Conservation (phyloP, 2,888 invertebrate genomes). For the Drosophila infuscata region DNA sequence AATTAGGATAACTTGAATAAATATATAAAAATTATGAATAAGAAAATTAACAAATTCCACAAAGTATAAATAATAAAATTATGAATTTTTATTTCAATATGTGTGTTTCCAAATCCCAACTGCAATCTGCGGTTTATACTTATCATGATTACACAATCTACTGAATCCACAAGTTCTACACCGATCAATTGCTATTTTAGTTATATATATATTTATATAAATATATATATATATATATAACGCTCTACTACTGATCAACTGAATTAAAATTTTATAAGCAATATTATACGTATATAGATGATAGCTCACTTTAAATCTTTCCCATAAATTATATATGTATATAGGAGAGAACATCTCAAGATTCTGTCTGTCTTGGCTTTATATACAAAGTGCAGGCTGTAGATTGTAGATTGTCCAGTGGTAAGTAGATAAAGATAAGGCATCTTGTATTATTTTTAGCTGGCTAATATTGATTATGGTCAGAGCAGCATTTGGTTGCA, state of each 20-base stretch:
- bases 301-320: constrained; percentile 3
- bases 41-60: background rate
- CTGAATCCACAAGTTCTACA: constrained; percentile 10
- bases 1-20: background rate
- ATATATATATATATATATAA: background rate
- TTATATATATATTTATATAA: background rate
- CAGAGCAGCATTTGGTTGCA: background rate
- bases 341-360: background rate
- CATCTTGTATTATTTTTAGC: constrained; percentile 59
- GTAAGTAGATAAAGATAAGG: constrained; percentile 18
- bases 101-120: background rate
- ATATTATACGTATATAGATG: background rate
- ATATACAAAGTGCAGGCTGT: background rate
- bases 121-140: background rate
- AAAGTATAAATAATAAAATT: background rate
- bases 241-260: background rate
- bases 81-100: background rate
- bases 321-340: background rate
- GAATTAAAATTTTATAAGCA: background rate
- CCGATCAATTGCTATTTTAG: background rate
- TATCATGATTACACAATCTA: background rate
- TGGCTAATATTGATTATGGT: constrained; percentile 59
- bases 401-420: background rate
- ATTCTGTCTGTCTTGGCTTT: background rate
- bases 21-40: background rate